These are phyloP conservation scores for Aphaenogaster rudis DNA, from an alignment of 1,140 invertebrate species.

Conservation along the genomic window DNA sequence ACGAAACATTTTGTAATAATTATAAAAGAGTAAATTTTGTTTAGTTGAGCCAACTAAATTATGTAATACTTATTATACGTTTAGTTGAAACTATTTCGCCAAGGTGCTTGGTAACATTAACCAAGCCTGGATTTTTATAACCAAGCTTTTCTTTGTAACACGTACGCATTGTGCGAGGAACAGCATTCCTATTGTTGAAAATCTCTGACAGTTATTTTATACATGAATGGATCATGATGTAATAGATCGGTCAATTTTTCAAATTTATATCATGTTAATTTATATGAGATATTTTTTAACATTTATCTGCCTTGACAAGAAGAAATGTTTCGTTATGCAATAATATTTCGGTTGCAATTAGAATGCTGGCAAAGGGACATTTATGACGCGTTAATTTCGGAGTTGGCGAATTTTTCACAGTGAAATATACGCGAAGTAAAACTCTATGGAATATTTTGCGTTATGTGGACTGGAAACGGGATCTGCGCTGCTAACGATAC, in stretches of 20 bases:
- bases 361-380: neutral
- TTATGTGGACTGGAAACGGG: slow-evolving; percentile 61
- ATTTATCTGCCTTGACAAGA: neutral
- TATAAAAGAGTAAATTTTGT: too few species aligned
- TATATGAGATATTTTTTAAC: too few species aligned
- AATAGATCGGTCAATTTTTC: neutral
- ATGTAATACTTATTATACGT: too few species aligned
- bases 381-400: slow-evolving; percentile 9
- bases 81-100: too few species aligned
- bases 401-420: neutral
- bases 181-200: neutral
- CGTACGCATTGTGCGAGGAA: neutral
- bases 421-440: neutral
- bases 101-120: too few species aligned
- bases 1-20: too few species aligned
- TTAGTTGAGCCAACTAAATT: too few species aligned
- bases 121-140: too few species aligned
- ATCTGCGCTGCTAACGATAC: slow-evolving; percentile 61
- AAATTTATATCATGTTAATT: neutral
- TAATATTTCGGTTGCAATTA: neutral
- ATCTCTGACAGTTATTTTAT: neutral
- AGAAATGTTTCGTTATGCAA: neutral
- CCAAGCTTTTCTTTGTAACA: neutral
- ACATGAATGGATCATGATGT: neutral
- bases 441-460: neutral